Evolutionary conservation across 2,113 vertebrate genomes (phyloP).

Genomic region (Cyanoderma ruficeps): DNA sequence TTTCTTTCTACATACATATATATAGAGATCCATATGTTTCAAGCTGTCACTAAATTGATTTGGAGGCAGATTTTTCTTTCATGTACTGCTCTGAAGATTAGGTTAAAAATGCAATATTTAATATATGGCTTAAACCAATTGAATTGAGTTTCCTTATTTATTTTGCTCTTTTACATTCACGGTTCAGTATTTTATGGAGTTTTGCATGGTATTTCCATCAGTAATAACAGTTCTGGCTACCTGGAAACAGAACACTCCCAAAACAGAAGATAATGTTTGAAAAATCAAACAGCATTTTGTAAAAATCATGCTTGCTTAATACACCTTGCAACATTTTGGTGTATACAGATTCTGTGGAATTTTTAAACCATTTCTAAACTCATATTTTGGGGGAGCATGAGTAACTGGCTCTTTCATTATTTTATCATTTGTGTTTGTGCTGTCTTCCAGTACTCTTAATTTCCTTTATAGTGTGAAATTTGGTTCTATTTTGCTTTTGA

Average conservation of each 20-base stretch:
- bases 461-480: background rate
- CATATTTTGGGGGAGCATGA: background rate
- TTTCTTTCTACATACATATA: background rate
- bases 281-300: background rate
- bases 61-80: slow-evolving; percentile 27
- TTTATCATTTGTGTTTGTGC: background rate
- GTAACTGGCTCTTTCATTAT: background rate
- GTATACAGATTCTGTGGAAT: background rate
- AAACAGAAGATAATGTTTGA: background rate
- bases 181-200: slow-evolving; percentile 18
- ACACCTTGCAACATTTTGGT: background rate
- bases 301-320: slow-evolving; percentile 16
- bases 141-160: background rate
- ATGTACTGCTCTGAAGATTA: slow-evolving; percentile 3
- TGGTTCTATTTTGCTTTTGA: background rate
- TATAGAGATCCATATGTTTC: slow-evolving; percentile 14
- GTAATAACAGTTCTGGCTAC: background rate
- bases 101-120: slow-evolving; percentile 9
- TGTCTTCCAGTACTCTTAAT: background rate
- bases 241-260: background rate
- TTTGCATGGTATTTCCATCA: slow-evolving; percentile 30
- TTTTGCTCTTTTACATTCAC: slow-evolving; percentile 8
- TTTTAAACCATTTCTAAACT: slow-evolving; percentile 14
- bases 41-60: slow-evolving; percentile 28
- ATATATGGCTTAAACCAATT: background rate